These are phyloP conservation scores for human DNA, from an alignment of 2,113 vertebrate genomes.

Conservation along the genomic window GRCh38 chr5:75137001-75137500, in stretches of 20 bases:
- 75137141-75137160: too few relatives aligned
- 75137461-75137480: neutral
- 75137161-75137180: too few relatives aligned
- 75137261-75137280: neutral
- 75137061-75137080: too few relatives aligned
- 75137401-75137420: neutral
- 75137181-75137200: too few relatives aligned
- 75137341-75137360: constrained; percentile 1
- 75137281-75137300: constrained; percentile 9
- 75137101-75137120: too few relatives aligned
- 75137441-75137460: neutral
- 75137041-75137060: too few relatives aligned
- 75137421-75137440: neutral
- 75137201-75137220: too few relatives aligned
- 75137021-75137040: too few relatives aligned
- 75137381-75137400: neutral
- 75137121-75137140: too few relatives aligned
- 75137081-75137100: too few relatives aligned
- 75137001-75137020: too few relatives aligned
- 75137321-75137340: constrained; percentile 48
- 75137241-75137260: neutral
- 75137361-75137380: neutral
- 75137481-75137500: neutral
- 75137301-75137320: neutral
- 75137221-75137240: neutral